Conservation (phyloP, 2,113 vertebrate species). For the Gymnorhina tibicen region DNA sequence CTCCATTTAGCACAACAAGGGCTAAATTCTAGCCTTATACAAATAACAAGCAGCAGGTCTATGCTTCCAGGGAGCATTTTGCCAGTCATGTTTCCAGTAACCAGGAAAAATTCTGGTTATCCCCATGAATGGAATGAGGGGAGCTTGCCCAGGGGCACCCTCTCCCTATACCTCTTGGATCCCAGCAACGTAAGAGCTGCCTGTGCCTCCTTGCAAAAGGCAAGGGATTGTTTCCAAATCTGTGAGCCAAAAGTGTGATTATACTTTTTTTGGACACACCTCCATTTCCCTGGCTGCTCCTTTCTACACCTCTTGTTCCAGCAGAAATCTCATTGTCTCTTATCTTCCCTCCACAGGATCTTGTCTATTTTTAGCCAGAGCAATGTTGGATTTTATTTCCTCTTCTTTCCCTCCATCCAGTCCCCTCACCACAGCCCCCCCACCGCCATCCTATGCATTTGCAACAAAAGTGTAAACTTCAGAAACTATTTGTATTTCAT, state of each 20-base stretch:
- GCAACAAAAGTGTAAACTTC: slow-evolving; percentile 41
- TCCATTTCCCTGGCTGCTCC: neutral
- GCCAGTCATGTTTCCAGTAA: neutral
- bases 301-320: neutral
- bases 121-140: neutral
- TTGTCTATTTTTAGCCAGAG: neutral
- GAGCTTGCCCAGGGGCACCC: neutral
- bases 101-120: neutral
- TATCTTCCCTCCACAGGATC: neutral
- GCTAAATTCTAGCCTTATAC: neutral
- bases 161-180: neutral
- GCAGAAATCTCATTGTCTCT: neutral
- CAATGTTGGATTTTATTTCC: neutral
- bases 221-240: neutral
- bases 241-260: neutral
- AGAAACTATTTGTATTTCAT: slow-evolving; percentile 57
- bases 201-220: neutral
- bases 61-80: neutral
- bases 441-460: neutral
- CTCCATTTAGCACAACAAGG: neutral
- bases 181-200: neutral
- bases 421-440: neutral
- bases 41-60: neutral
- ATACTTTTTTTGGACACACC: neutral
- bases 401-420: neutral